Evolutionary conservation across 1,140 invertebrate species (phyloP).

Genomic region (Zaprionus davidi): DNA sequence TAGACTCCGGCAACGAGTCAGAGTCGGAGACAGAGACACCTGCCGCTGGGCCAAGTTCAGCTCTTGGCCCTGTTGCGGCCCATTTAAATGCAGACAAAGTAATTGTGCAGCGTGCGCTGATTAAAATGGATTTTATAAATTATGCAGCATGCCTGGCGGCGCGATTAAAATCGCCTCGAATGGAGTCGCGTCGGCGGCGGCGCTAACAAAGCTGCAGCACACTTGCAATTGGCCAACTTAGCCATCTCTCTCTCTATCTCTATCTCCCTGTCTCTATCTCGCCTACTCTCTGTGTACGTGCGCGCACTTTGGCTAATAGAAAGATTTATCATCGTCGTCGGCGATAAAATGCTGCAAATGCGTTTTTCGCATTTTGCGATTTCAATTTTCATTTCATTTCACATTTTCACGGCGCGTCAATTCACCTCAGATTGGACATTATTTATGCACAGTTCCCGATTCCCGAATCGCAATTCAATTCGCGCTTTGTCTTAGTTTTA

Average conservation of each 20-base stretch:
- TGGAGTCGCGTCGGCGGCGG: constrained; percentile 66
- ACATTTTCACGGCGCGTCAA: constrained; percentile 70
- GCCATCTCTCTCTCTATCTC: neutral
- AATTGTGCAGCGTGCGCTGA: constrained; percentile 74
- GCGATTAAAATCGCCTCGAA: constrained; percentile 74
- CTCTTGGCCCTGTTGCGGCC: constrained; percentile 20
- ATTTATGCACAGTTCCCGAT: constrained; percentile 58
- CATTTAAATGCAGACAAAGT: constrained; percentile 84
- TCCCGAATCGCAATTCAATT: constrained; percentile 39
- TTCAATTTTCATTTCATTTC: constrained; percentile 82
- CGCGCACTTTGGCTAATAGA: constrained; percentile 78
- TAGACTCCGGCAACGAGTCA: neutral
- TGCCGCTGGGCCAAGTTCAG: constrained; percentile 76
- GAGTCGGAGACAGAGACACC: constrained; percentile 43
- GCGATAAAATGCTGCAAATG: constrained; percentile 65
- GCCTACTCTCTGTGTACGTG: neutral
- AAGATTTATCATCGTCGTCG: constrained; percentile 80
- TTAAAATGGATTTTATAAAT: constrained; percentile 83
- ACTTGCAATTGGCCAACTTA: no score
- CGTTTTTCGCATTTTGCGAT: constrained; percentile 39
- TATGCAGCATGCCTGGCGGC: constrained; percentile 65
- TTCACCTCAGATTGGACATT: constrained; percentile 55
- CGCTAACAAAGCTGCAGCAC: constrained; percentile 61
- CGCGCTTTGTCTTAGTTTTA: constrained; percentile 57
- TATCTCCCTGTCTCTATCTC: neutral